Conservation (phyloP, 2,113 vertebrate genomes). For the Halichoeres trimaculatus region DNA sequence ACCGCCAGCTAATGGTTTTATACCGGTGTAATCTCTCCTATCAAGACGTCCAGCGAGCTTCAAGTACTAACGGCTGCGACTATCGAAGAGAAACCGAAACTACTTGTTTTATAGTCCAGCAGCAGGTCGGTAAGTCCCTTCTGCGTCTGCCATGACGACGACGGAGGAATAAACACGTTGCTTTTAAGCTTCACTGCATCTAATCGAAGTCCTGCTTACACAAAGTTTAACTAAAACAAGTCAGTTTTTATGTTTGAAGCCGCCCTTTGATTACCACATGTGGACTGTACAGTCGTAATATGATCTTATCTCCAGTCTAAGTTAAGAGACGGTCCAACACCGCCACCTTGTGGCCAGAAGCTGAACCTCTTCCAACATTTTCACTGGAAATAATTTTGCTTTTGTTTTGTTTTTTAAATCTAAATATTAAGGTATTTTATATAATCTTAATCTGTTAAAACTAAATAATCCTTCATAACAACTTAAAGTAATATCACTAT, state of each 20-base stretch:
- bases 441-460: too few species aligned
- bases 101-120: not conserved
- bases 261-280: not conserved
- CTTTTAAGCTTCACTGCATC: not conserved
- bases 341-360: slow-evolving; percentile 2
- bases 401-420: too few species aligned
- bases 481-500: too few species aligned
- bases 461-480: too few species aligned
- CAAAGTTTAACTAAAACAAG: rapidly evolving
- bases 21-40: not conserved
- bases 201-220: not conserved
- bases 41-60: rapidly evolving
- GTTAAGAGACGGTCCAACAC: not conserved
- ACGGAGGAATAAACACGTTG: not conserved
- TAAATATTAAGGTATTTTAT: too few species aligned
- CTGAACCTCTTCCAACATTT: not conserved
- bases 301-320: not conserved
- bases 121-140: slow-evolving; percentile 35
- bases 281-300: not conserved
- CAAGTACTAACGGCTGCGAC: too few species aligned
- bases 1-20: rapidly evolving
- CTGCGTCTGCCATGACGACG: rapidly evolving
- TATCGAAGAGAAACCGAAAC: slow-evolving; percentile 65
- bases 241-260: too few species aligned
- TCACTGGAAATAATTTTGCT: too few species aligned